Percentiles rank a stretch among this genome's conserved stretches.
Conservation (phyloP, 2,113 vertebrate species). For the Zingel zingel region DNA sequence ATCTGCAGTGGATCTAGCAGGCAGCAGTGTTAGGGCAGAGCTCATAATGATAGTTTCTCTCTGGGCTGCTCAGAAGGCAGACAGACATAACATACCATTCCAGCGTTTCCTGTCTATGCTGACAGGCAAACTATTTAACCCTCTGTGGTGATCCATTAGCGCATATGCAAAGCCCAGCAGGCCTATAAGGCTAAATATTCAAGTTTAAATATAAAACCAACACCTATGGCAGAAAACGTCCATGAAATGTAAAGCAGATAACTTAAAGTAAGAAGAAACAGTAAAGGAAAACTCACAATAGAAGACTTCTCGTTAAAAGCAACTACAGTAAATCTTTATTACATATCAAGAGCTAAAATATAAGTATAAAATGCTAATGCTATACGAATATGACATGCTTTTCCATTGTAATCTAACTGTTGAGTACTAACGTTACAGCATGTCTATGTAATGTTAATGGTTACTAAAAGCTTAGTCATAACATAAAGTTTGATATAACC, state of each 20-base stretch:
- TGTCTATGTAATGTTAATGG: neutral
- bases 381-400: neutral
- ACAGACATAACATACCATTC: conserved; percentile 84
- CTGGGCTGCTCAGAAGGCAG: conserved; percentile 73
- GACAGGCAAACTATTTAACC: conserved; percentile 82
- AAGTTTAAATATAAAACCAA: conserved; percentile 3
- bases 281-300: neutral
- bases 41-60: conserved; percentile 81
- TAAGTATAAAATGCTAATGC: neutral
- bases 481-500: neutral
- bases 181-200: conserved; percentile 5
- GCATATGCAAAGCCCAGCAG: conserved; percentile 44
- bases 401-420: neutral
- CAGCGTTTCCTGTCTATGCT: conserved; percentile 81
- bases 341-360: neutral
- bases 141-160: conserved; percentile 70
- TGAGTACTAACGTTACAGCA: neutral
- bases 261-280: neutral
- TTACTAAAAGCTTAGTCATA: neutral
- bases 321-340: neutral
- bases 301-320: neutral
- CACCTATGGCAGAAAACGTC: neutral
- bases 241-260: neutral
- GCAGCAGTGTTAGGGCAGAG: conserved; percentile 68
- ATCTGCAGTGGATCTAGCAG: conserved; percentile 76